Percentiles rank a stretch among this genome's conserved stretches.
Evolutionary conservation across 2,113 vertebrate species (phyloP).

Genomic region (Nothobranchius furzeri): DNA sequence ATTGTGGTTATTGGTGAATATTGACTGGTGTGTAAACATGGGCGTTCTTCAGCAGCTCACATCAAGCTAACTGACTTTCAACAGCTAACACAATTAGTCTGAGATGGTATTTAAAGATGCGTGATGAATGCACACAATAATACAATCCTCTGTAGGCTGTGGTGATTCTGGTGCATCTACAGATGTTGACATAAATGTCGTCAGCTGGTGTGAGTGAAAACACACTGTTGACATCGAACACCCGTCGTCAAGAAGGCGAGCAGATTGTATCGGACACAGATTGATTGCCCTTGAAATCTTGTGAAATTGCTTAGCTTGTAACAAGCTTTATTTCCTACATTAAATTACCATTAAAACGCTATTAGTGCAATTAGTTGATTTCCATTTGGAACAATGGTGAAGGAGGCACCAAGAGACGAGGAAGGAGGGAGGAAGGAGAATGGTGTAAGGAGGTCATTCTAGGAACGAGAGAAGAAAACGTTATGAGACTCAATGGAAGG

Average conservation of each 20-base stretch:
- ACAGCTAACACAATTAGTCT: neutral
- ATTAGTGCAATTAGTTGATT: constrained; percentile 89
- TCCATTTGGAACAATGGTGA: constrained; percentile 59
- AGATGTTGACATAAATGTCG: neutral
- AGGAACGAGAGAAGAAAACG: constrained; percentile 19
- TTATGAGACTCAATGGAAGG: constrained; percentile 5
- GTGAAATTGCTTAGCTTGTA: constrained; percentile 58
- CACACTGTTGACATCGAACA: constrained; percentile 72
- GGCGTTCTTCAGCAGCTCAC: neutral
- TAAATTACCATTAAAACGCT: constrained; percentile 82
- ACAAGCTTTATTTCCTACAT: constrained; percentile 71
- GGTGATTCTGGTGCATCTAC: neutral
- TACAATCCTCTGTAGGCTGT: neutral
- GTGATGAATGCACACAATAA: neutral
- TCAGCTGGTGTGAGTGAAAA: constrained; percentile 10
- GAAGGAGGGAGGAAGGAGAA: neutral
- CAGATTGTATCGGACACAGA: constrained; percentile 56
- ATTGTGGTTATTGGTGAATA: neutral
- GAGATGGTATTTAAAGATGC: neutral
- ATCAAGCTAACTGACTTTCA: neutral
- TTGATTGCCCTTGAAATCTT: constrained; percentile 69
- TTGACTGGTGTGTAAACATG: fast-evolving
- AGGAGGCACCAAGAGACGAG: neutral
- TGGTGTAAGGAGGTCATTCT: neutral
- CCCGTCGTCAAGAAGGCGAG: constrained; percentile 35